Percentiles rank a stretch among this genome's conserved stretches.
Evolutionary conservation across 2,113 vertebrate species (phyloP).

Genomic region (Eonycteris spelaea): DNA sequence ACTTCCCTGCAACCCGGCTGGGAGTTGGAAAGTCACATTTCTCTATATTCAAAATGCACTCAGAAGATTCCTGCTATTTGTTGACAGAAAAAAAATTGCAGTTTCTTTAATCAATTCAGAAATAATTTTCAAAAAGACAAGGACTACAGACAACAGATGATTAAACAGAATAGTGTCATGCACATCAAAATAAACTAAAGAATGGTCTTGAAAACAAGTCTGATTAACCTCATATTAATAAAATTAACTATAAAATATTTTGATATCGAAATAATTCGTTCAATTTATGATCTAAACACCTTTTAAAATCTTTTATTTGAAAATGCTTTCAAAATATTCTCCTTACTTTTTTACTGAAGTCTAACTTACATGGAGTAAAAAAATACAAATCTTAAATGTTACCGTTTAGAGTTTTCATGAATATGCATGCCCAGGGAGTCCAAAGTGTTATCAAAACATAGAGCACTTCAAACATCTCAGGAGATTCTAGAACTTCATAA

Average conservation of each 20-base stretch:
- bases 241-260: neutral
- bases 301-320: neutral
- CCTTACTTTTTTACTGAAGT: neutral
- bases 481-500: neutral
- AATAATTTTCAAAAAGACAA: slow-evolving; percentile 4
- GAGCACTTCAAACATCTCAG: neutral
- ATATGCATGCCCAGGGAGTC: neutral
- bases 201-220: neutral
- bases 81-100: neutral
- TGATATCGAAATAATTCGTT: neutral
- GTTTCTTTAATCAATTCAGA: neutral
- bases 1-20: neutral
- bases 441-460: neutral
- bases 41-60: neutral
- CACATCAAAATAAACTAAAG: neutral
- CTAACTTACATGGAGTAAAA: neutral
- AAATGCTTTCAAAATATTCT: neutral
- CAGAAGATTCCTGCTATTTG: neutral
- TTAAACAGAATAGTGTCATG: neutral
- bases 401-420: neutral
- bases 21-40: neutral
- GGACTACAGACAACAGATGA: neutral
- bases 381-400: neutral
- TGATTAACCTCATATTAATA: neutral
- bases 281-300: neutral